Evolutionary conservation across 1,140 invertebrate genomes (phyloP).

Genomic region (Diachasmimorpha longicaudata): DNA sequence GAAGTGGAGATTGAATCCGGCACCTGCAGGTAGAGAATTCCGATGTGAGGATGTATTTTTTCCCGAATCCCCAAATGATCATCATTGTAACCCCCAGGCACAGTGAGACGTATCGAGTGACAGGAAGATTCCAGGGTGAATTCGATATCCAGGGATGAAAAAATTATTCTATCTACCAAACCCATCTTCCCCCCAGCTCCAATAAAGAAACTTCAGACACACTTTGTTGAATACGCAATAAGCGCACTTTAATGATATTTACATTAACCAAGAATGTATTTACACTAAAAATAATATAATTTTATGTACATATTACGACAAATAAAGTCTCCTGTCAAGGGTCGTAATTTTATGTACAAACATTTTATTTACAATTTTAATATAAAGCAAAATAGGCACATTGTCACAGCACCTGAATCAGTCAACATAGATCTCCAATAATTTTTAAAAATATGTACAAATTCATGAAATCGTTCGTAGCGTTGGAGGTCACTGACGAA

Average conservation of each 20-base stretch:
- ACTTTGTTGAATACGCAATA: neutral
- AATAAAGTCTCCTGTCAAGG: neutral
- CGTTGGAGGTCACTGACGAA: neutral
- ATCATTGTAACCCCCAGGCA: conserved; percentile 16
- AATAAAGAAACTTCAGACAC: neutral
- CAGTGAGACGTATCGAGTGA: conserved; percentile 45
- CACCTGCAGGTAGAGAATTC: conserved; percentile 7
- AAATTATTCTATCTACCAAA: neutral
- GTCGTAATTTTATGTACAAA: too few relatives aligned
- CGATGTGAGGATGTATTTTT: neutral
- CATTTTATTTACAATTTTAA: neutral
- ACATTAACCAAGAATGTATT: neutral
- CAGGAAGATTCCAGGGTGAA: conserved; percentile 44
- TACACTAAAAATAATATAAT: neutral
- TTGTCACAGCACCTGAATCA: conserved; percentile 10
- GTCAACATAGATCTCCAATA: neutral
- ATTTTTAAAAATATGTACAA: neutral
- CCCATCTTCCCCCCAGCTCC: neutral
- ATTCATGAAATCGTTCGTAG: neutral
- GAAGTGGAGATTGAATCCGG: neutral
- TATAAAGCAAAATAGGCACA: conserved; percentile 8
- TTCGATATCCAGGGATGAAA: conserved; percentile 41
- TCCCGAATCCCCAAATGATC: neutral
- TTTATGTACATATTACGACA: conserved; percentile 11
- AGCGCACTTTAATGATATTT: neutral